These are phyloP conservation scores for Cremastobaeus sp. DNA, from an alignment of 2,888 invertebrate genomes.

Conservation along the genomic window DNA sequence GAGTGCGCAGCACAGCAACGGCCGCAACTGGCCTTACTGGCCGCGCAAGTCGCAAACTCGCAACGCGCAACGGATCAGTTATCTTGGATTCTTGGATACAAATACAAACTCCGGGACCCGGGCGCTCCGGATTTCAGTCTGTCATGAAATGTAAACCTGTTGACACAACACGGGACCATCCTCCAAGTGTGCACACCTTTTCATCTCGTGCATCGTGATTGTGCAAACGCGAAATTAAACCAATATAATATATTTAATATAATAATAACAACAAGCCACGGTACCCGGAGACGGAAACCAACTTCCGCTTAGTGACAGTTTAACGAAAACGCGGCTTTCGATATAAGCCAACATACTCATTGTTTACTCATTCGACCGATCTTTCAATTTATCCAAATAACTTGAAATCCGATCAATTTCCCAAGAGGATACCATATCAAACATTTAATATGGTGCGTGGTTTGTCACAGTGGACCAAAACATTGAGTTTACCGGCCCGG, in stretches of 20 bases:
- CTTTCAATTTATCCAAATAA: background rate
- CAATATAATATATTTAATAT: too few species aligned
- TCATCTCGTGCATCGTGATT: conserved; percentile 44
- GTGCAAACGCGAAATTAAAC: too few species aligned
- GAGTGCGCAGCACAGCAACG: conserved; percentile 40
- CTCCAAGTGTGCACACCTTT: background rate
- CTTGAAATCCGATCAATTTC: background rate
- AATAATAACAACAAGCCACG: too few species aligned
- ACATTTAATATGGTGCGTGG: conserved; percentile 86
- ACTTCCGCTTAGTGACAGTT: too few species aligned
- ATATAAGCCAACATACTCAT: too few species aligned
- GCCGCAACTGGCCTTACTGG: too few species aligned
- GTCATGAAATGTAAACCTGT: conserved; percentile 34
- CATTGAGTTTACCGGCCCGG: conserved; percentile 91
- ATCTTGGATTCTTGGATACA: conserved; percentile 37
- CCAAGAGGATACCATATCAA: background rate
- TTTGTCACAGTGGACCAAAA: conserved; percentile 94
- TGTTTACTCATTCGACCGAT: conserved; percentile 44
- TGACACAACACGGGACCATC: background rate
- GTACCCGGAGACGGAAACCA: too few species aligned
- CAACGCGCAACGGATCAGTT: too few species aligned
- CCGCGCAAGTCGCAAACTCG: too few species aligned
- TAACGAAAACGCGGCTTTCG: too few species aligned
- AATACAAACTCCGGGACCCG: too few species aligned
- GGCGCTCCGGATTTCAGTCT: conserved; percentile 38